A percentile compares a stretch with the other conserved stretches of the same genome.
Conservation (phyloP, 2,113 vertebrate species). For the Gasterosteus nipponicus region DNA sequence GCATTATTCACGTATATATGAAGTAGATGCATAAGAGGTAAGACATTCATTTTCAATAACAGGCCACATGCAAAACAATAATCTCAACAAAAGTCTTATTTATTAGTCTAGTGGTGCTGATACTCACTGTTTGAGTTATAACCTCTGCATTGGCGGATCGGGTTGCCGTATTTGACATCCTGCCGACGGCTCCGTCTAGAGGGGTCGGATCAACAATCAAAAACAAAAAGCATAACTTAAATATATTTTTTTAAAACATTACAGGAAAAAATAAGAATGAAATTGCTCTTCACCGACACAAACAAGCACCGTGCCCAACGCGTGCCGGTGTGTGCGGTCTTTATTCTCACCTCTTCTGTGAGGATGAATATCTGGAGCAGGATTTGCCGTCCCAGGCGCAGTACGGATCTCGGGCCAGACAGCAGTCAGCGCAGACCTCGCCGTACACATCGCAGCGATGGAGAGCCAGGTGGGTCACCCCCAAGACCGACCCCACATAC, state of each 20-base stretch:
- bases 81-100: neutral
- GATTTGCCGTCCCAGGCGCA: conserved; percentile 98
- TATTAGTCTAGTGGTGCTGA: neutral
- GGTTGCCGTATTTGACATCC: conserved; percentile 88
- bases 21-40: neutral
- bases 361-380: conserved; percentile 95
- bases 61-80: neutral
- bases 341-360: conserved; percentile 92
- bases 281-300: neutral
- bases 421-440: conserved; percentile 96
- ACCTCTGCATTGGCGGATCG: conserved; percentile 86
- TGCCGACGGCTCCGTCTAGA: conserved; percentile 85
- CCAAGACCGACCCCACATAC: conserved; percentile 91
- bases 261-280: neutral
- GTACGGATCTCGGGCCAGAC: conserved; percentile 95
- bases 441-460: conserved; percentile 96
- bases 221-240: conserved; percentile 46
- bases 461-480: conserved; percentile 94
- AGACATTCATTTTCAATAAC: neutral
- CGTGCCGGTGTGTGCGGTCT: neutral
- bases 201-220: conserved; percentile 47
- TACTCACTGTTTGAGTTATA: conserved; percentile 86
- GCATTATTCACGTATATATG: neutral
- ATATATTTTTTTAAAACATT: conserved; percentile 8
- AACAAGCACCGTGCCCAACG: neutral